Evolutionary conservation across 2,797 vertebrate genomes (phyloP).

Genomic region (Psittacula echo): DNA sequence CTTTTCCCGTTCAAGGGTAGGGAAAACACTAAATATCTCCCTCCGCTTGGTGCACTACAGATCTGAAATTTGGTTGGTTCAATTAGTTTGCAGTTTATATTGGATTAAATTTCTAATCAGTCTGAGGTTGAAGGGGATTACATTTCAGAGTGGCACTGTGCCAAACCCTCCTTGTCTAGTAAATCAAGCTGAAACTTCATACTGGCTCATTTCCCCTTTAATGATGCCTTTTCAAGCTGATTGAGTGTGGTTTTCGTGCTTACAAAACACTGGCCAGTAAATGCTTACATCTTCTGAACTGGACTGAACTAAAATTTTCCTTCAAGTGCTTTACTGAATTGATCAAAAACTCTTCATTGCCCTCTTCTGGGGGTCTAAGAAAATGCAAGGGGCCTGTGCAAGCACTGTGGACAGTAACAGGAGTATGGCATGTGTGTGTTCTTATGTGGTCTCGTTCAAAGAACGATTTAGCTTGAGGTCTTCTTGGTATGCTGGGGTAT

Average conservation of each 20-base stretch:
- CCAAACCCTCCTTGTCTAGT: constrained; percentile 34
- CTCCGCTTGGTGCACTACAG: not conserved
- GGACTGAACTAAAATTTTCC: not conserved
- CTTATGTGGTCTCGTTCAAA: not conserved
- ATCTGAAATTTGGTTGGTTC: constrained; percentile 37
- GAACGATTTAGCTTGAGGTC: fast-evolving
- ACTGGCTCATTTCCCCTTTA: constrained; percentile 37
- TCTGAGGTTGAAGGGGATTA: constrained; percentile 16
- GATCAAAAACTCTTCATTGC: constrained; percentile 67
- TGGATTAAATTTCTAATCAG: constrained; percentile 48
- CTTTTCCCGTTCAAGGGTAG: constrained; percentile 7
- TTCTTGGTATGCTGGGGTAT: not conserved
- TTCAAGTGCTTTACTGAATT: not conserved
- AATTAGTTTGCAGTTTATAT: constrained; percentile 1
- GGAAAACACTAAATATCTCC: not conserved
- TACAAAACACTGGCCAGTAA: constrained; percentile 44
- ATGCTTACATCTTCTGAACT: constrained; percentile 38
- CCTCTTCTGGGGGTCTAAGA: constrained; percentile 71
- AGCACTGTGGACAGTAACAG: fast-evolving
- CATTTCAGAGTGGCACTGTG: constrained; percentile 4
- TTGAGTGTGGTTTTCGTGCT: constrained; percentile 44
- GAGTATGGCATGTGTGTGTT: not conserved
- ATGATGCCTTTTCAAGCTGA: constrained; percentile 51
- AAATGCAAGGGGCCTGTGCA: not conserved
- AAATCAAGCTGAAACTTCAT: constrained; percentile 54